These are phyloP conservation scores for Varanus salvator DNA, from an alignment of 2,113 vertebrate species.

Conservation along the genomic window DNA sequence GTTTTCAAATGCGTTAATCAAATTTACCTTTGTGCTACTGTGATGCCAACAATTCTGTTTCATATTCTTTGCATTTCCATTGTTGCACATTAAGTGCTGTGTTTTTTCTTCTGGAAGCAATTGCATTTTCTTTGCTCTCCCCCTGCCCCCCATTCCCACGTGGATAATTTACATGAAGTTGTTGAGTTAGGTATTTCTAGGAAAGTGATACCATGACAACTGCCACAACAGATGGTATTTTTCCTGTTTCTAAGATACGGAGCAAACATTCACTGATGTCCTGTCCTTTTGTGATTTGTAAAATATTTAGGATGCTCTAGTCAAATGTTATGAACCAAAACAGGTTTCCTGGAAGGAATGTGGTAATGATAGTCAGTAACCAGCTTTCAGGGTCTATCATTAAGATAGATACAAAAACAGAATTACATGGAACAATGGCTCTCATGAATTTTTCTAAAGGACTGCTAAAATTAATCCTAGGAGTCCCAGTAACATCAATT, in stretches of 20 bases:
- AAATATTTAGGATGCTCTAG: background rate
- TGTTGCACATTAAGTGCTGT: background rate
- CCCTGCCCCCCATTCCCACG: background rate
- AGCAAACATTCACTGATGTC: conserved; percentile 1
- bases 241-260: conserved; percentile 55
- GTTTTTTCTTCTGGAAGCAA: background rate
- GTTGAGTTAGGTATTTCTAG: conserved; percentile 53
- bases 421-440: background rate
- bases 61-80: background rate
- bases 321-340: conserved; percentile 20
- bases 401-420: background rate
- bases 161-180: conserved; percentile 53
- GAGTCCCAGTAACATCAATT: background rate
- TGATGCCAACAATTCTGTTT: background rate
- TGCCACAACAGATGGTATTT: conserved; percentile 69
- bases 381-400: background rate
- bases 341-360: background rate
- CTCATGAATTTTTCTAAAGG: background rate
- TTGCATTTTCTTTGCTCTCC: background rate
- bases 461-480: background rate
- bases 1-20: background rate
- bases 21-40: background rate
- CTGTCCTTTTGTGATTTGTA: conserved; percentile 25
- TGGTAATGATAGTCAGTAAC: background rate
- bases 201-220: conserved; percentile 68